Percentiles rank a stretch among this genome's conserved stretches.
Conservation (phyloP, 2,113 vertebrate species). For the Gila orcuttii region DNA sequence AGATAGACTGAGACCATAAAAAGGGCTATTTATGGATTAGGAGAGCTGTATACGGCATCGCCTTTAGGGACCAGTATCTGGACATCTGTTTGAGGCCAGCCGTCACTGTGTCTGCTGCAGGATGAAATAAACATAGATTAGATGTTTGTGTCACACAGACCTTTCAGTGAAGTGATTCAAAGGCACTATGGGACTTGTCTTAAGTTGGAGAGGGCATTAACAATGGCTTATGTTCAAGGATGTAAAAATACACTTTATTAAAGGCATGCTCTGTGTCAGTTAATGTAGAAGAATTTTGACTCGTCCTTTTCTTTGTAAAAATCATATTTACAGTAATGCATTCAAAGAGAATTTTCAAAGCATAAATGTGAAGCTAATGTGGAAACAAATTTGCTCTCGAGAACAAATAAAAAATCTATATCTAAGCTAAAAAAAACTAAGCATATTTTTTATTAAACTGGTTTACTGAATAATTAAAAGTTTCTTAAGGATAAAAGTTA, state of each 20-base stretch:
- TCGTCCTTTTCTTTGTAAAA: no score
- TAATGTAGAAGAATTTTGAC: background rate
- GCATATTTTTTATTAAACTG: no score
- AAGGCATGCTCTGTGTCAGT: background rate
- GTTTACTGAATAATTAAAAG: no score
- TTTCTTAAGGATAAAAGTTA: no score
- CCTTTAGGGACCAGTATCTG: constrained; percentile 39
- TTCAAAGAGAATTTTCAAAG: no score
- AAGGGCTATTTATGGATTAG: constrained; percentile 40
- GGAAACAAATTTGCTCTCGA: no score
- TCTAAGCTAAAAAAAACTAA: no score
- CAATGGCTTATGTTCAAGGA: background rate
- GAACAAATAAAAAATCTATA: no score
- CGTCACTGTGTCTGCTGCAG: constrained; percentile 31
- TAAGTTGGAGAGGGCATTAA: background rate
- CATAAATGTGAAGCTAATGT: no score
- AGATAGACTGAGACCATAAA: constrained; percentile 25
- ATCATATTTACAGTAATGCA: no score
- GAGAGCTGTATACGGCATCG: constrained; percentile 19
- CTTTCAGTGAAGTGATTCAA: constrained; percentile 16
- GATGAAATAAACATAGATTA: constrained; percentile 31
- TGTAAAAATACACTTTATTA: background rate
- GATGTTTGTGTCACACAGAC: background rate
- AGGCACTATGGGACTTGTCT: background rate
- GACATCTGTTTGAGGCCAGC: constrained; percentile 38